These are phyloP conservation scores for Callipepla californica DNA, from an alignment of 2,113 vertebrate genomes.

Conservation along the genomic window DNA sequence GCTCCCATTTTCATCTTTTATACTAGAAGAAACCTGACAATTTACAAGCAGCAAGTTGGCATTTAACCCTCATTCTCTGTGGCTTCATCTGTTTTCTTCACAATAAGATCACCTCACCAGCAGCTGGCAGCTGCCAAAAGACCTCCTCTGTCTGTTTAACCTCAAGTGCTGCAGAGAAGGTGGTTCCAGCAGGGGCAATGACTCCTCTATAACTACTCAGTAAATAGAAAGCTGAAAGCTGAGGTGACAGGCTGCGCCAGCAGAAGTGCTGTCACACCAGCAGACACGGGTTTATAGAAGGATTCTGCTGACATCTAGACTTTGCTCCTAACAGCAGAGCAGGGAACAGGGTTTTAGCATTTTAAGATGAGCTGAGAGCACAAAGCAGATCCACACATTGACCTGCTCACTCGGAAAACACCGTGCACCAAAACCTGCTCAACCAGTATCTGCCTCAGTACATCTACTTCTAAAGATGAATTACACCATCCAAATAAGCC, in stretches of 20 bases:
- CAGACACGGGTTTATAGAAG: rapidly evolving
- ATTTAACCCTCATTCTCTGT: neutral
- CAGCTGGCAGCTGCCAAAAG: neutral
- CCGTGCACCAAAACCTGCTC: neutral
- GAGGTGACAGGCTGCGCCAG: neutral
- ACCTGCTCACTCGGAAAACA: neutral
- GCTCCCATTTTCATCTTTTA: neutral
- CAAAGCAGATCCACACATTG: neutral
- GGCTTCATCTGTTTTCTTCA: neutral
- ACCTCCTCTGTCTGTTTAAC: neutral
- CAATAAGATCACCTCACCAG: neutral
- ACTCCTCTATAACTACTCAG: neutral
- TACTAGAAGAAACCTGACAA: neutral
- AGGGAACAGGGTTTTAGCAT: neutral
- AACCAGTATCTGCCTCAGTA: neutral
- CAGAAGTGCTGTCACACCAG: neutral
- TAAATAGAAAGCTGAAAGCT: neutral
- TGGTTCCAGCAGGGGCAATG: neutral
- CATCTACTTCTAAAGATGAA: neutral
- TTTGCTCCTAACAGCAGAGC: neutral
- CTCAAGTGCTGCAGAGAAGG: neutral
- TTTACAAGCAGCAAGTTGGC: neutral
- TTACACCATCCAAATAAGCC: neutral
- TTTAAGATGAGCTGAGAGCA: neutral
- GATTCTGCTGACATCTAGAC: neutral